These are phyloP conservation scores for Platycheirus rosarum DNA, from an alignment of 2,888 invertebrate species.

Conservation along the genomic window DNA sequence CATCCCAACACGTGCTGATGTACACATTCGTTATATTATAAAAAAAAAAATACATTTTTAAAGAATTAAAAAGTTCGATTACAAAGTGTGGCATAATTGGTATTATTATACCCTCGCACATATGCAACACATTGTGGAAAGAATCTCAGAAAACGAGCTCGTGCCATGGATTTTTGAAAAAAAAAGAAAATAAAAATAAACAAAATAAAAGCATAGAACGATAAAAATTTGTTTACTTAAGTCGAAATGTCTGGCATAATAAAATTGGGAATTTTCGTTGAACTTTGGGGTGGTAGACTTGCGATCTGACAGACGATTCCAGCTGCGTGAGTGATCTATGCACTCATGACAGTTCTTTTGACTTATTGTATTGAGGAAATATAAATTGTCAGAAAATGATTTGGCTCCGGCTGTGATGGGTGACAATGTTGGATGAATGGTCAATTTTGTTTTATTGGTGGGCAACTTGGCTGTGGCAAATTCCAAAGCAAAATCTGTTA, in stretches of 20 bases:
- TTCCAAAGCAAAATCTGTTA: too few relatives aligned
- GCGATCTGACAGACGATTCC: slow-evolving; percentile 40
- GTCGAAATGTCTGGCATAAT: slow-evolving; percentile 24
- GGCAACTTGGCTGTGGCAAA: too few relatives aligned
- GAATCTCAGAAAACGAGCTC: slow-evolving; percentile 32
- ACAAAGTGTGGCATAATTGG: slow-evolving; percentile 67
- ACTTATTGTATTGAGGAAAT: slow-evolving; percentile 16
- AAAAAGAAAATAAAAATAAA: background rate
- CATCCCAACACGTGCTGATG: slow-evolving; percentile 54
- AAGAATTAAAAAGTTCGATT: slow-evolving; percentile 45
- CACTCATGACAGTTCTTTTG: slow-evolving; percentile 23
- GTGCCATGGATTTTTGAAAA: slow-evolving; percentile 38
- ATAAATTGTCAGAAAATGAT: background rate
- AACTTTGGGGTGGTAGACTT: slow-evolving; percentile 57
- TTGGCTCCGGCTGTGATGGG: background rate
- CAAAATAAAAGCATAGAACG: slow-evolving; percentile 14
- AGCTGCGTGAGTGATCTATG: slow-evolving; percentile 35
- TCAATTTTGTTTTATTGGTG: background rate
- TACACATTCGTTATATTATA: slow-evolving; percentile 14
- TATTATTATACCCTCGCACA: background rate
- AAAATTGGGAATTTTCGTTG: slow-evolving; percentile 16
- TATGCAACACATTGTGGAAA: slow-evolving; percentile 40
- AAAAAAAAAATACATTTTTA: slow-evolving; percentile 10
- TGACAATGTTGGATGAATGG: background rate
- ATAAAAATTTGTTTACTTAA: slow-evolving; percentile 30